These are phyloP conservation scores for Acropternis orthonyx DNA, from an alignment of 2,797 vertebrate genomes.

Conservation along the genomic window DNA sequence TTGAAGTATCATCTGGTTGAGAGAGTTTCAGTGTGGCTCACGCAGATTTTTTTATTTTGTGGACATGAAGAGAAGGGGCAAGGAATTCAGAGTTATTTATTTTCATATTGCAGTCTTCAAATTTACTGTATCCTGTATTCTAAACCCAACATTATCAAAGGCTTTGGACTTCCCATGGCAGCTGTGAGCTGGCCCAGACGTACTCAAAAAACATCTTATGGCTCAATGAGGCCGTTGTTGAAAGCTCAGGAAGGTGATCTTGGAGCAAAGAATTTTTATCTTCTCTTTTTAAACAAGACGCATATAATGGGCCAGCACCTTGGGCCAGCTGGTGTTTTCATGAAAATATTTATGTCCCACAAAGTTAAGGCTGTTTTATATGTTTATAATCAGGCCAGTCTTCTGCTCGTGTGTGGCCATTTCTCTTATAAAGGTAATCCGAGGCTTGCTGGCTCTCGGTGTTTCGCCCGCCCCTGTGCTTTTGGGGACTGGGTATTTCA, in stretches of 20 bases:
- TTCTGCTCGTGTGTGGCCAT: not conserved
- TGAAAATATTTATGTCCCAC: not conserved
- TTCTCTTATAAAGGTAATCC: not conserved
- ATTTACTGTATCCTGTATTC: not conserved
- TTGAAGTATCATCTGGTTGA: not conserved
- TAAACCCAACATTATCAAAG: not conserved
- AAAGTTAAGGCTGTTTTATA: not conserved
- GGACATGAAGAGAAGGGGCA: not conserved
- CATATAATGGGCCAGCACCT: not conserved
- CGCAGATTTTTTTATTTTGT: conserved; percentile 16
- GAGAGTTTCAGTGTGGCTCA: conserved; percentile 27
- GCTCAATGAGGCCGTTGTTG: not conserved
- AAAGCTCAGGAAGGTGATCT: not conserved
- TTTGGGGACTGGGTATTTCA: not conserved
- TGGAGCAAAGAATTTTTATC: not conserved
- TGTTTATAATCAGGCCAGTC: not conserved
- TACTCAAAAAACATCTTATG: not conserved
- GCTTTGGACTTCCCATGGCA: not conserved
- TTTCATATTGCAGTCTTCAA: not conserved
- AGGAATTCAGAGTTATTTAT: conserved; percentile 36
- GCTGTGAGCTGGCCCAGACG: not conserved
- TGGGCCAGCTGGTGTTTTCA: not conserved
- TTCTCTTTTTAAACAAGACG: not conserved
- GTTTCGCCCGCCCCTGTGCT: not conserved
- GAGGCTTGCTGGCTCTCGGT: not conserved